Evolutionary conservation across 2,113 vertebrate genomes (phyloP), one percentile per base, ranked within the genome.

Genomic region (Mormoops blainvillei): DNA sequence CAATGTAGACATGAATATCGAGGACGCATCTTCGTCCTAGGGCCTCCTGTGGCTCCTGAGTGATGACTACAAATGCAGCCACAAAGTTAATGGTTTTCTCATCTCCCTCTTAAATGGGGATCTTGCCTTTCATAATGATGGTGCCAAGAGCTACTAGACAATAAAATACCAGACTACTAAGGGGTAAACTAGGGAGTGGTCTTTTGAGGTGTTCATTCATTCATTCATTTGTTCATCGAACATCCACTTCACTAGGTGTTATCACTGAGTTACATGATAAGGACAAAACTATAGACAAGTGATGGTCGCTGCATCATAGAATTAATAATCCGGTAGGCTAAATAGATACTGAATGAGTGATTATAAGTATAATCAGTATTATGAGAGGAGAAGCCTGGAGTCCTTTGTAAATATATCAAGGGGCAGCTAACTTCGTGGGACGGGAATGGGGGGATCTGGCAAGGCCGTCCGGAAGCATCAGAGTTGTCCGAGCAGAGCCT

Each of bases 1-100:
- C 71, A 26, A 3, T 19, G 19, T 26, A 18, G 58, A 65, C 28
- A 14, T 41, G 36, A 41, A 4, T 5, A 26, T 93, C 83, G 71
- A 87, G 28, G 43, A 43, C 4, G 0, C 33, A 26, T 38, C 71
- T n/a, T 28, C 15, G 24, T 73, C 68, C 68, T 38, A n/a, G 61
- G 54, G 74, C 24, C 63, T 56, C 52, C 89, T 76, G 61, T 82
- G 92, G 78, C n/a, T 89, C 63, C 96, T 80, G 85, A 76, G 63
- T 28, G 70, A 52, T 82, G 58, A 33, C 41, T 36, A 16, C 36
- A 68, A 26, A 58, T 0, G 28, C 26, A 80, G 50, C 41, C 71
- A 48, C 71, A 31, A 7, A n/a, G 50, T 24, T 48, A 36, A 45
- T 8, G 74, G 50, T 81, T 86, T 89, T 86, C 63, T 91, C 45